Percentiles rank a stretch among this genome's conserved stretches.
These are phyloP conservation scores for Cyanoramphus novaezelandiae DNA, from an alignment of 2,113 vertebrate species.

Conservation along the genomic window DNA sequence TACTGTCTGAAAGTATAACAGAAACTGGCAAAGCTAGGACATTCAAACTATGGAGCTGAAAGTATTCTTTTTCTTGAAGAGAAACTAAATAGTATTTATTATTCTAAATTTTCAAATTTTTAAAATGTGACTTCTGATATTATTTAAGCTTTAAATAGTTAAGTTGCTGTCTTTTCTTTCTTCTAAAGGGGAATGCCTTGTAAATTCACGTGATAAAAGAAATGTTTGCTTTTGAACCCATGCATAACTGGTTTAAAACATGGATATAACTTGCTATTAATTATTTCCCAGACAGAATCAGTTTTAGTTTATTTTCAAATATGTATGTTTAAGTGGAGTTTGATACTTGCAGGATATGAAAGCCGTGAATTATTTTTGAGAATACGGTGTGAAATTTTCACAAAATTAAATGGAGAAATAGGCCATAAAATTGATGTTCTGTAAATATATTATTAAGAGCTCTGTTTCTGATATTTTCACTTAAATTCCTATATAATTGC, in stretches of 20 bases:
- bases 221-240: neutral
- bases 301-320: neutral
- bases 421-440: neutral
- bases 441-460: neutral
- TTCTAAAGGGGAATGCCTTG: neutral
- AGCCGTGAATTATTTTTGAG: neutral
- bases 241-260: neutral
- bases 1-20: neutral
- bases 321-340: neutral
- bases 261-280: neutral
- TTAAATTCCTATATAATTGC: neutral
- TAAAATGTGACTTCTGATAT: neutral
- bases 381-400: neutral
- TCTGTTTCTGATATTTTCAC: neutral
- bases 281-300: neutral
- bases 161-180: neutral
- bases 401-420: neutral
- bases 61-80: neutral
- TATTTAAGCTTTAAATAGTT: neutral
- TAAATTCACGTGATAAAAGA: neutral
- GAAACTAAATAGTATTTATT: neutral
- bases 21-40: slow-evolving; percentile 41
- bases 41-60: neutral
- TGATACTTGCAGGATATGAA: neutral
- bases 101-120: neutral